phyloP scores from a whole-genome alignment of 2,113 vertebrate species.

The Platycercus adscitus region DNA sequence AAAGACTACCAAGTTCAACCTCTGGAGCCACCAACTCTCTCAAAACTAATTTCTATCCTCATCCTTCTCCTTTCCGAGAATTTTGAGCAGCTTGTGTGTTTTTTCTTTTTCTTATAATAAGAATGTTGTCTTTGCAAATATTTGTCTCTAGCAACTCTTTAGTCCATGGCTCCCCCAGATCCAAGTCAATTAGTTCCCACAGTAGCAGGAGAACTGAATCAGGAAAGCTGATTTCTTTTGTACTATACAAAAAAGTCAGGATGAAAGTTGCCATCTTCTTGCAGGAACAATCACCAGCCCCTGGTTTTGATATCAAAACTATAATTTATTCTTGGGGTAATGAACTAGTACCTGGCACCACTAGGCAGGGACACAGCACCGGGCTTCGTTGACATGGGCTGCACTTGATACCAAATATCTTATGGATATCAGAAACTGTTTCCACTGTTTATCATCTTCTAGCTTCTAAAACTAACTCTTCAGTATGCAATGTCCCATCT shows the following conservation, averaged over 20 bases:
- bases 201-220: not conserved
- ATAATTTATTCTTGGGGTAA: not conserved
- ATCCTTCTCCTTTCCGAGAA: not conserved
- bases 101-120: not conserved
- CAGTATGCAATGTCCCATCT: not conserved
- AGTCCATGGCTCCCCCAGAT: not conserved
- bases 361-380: not conserved
- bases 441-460: not conserved
- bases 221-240: not conserved
- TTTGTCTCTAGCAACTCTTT: not conserved
- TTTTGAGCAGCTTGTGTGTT: not conserved
- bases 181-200: not conserved
- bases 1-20: not conserved
- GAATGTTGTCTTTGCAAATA: not conserved
- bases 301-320: not conserved
- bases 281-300: not conserved
- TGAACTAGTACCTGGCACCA: not conserved
- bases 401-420: not conserved
- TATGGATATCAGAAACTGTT: not conserved
- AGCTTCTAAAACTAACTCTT: constrained; percentile 7
- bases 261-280: not conserved
- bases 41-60: not conserved
- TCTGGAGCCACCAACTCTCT: not conserved
- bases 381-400: not conserved
- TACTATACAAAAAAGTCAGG: not conserved